Evolutionary conservation across 2,888 invertebrate species (phyloP), one percentile per base, ranked within the genome.

Genomic region (Drosophila recens): DNA sequence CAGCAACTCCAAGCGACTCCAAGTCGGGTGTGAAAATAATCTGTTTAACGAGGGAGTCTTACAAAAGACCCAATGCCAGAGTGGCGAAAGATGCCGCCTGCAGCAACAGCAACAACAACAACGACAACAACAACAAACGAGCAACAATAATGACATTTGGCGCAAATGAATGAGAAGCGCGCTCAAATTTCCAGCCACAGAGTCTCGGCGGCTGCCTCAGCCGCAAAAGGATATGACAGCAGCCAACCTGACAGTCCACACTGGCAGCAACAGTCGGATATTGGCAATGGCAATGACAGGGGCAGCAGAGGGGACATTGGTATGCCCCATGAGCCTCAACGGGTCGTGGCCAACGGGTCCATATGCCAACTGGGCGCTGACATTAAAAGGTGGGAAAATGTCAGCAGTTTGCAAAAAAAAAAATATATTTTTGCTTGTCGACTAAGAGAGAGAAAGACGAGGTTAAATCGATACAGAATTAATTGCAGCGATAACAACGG

Each of bases 361-460:
- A 67, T 53, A 73, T 71, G 57, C 67, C 68, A 63, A 57, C 63
- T 66, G 63, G 45, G 66, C 63, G 86, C 80, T 90, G 92, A 92
- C 92, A 89, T 90, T 91, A 91, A 91, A 90, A 92, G 92, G 90
- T 91, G 91, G 91, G 92, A 91, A 91, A 91, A 88, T 91, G 89
- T 90, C 91, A 91, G 87, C 88, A 90, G 87, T 78, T 79, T 67
- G 56, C 67, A 61, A 59, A 38, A 53, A 23, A 64, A 27, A 6
- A 20, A 20, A 20, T 23, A 23, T 45, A 36, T 48, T 58, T 48
- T 58, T 38, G 38, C 38, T 38, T 36, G 27, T 57, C 45, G 15
- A 15, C 9, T 6, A 20, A 11, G 8, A 11, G 23, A 33, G 20
- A 8, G 30, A 42, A 3, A 33, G 45, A 1, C 42, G 4, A 15